Percentiles rank a stretch among this genome's conserved stretches.
Evolutionary conservation across 1,140 invertebrate genomes (phyloP).

Genomic region (Drosophila virilis): DNA sequence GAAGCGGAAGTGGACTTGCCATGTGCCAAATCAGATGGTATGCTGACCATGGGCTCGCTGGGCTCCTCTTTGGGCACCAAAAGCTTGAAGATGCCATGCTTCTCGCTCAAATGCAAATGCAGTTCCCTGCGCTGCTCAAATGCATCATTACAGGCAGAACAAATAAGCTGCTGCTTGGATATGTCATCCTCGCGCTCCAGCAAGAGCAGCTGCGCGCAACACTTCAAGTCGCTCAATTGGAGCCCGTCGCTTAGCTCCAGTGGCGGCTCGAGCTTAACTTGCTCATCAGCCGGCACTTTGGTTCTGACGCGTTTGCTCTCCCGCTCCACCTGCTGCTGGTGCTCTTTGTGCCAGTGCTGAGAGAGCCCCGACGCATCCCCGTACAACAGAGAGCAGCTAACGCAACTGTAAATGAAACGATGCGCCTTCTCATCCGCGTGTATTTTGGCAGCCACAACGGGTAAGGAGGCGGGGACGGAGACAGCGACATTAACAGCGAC

Average conservation of each 20-base stretch:
- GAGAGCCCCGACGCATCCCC: conserved; percentile 51
- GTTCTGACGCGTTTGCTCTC: conserved; percentile 27
- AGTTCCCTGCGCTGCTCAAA: conserved; percentile 67
- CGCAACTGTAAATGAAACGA: conserved; percentile 66
- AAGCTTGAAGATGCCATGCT: conserved; percentile 66
- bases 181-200: conserved; percentile 11
- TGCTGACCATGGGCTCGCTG: conserved; percentile 64
- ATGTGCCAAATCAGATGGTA: conserved; percentile 43
- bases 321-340: conserved; percentile 32
- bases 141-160: conserved; percentile 58
- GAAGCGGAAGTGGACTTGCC: conserved; percentile 14
- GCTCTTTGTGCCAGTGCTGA: conserved; percentile 62
- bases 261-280: conserved; percentile 35
- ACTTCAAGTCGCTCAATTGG: conserved; percentile 39
- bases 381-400: conserved; percentile 62
- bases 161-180: conserved; percentile 53
- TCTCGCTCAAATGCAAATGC: conserved; percentile 60
- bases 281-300: conserved; percentile 25
- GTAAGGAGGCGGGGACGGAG: background rate
- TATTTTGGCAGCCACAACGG: conserved; percentile 55
- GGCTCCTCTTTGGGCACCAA: conserved; percentile 67
- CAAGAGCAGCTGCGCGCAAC: conserved; percentile 59
- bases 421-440: conserved; percentile 63
- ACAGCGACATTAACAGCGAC: background rate
- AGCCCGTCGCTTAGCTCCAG: conserved; percentile 26